A percentile compares a stretch with the other conserved stretches of the same genome.
These are phyloP conservation scores for Drosophila ficusphila DNA, from an alignment of 1,140 invertebrate genomes.

Conservation along the genomic window DNA sequence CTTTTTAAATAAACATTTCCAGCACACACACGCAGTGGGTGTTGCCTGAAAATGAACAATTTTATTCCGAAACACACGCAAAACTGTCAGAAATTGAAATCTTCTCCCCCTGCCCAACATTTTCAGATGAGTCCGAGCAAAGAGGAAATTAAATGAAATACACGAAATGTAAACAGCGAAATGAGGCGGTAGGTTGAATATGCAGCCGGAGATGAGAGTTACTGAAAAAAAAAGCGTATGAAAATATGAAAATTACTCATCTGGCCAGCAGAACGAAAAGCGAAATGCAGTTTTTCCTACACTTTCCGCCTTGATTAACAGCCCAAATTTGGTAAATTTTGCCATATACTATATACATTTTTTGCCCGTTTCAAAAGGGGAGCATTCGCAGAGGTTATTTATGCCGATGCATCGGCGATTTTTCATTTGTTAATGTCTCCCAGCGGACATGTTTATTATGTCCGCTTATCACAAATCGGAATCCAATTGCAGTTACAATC, in stretches of 20 bases:
- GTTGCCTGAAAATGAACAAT: constrained; percentile 61
- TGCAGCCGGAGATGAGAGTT: constrained; percentile 29
- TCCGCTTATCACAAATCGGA: constrained; percentile 34
- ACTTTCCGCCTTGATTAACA: constrained; percentile 7
- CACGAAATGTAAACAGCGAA: constrained; percentile 68
- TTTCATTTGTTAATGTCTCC: constrained; percentile 24
- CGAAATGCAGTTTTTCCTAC: constrained; percentile 24
- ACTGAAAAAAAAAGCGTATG: constrained; percentile 12
- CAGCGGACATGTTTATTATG: constrained; percentile 25
- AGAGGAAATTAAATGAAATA: constrained; percentile 77
- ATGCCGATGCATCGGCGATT: constrained; percentile 9
- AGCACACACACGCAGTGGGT: constrained; percentile 47
- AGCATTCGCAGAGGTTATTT: neutral
- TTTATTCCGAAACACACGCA: constrained; percentile 60
- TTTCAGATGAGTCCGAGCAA: constrained; percentile 28
- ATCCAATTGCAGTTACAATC: constrained; percentile 45
- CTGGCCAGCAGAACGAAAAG: constrained; percentile 6
- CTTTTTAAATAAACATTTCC: constrained; percentile 78
- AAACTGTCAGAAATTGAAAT: constrained; percentile 76
- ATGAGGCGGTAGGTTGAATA: constrained; percentile 11
- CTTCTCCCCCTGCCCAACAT: constrained; percentile 29
- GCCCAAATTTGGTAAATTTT: constrained; percentile 30
- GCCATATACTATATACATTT: too few species aligned
- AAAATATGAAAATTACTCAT: constrained; percentile 57
- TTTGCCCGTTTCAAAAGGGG: neutral